Evolutionary conservation across 2,888 invertebrate species (phyloP).

Genomic region (Dusona sp.): DNA sequence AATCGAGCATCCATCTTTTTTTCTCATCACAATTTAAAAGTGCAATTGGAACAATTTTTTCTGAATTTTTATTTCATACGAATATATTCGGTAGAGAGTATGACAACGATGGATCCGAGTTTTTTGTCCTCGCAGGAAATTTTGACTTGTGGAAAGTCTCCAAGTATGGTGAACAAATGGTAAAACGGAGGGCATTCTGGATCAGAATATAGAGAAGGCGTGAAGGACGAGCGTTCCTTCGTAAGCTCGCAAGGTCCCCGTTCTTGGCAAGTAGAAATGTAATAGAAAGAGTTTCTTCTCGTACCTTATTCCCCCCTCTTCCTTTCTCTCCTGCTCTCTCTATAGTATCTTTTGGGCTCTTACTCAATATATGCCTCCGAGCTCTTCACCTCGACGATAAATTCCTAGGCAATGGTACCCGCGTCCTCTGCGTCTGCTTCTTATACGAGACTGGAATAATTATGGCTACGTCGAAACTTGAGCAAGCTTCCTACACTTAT

Average conservation of each 20-base stretch:
- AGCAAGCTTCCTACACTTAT: constrained; percentile 26
- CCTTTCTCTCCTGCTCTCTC: not conserved
- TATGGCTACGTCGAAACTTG: constrained; percentile 48
- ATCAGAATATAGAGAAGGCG: constrained; percentile 33
- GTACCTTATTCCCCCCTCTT: constrained; percentile 24
- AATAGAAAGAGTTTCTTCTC: constrained; percentile 42
- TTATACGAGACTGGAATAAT: constrained; percentile 63
- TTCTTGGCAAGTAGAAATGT: constrained; percentile 54
- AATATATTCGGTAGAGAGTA: not conserved
- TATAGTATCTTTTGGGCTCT: not conserved
- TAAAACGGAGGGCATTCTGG: constrained; percentile 17
- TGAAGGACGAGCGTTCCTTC: constrained; percentile 21
- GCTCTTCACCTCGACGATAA: constrained; percentile 61
- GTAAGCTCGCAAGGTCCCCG: constrained; percentile 15
- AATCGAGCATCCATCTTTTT: not conserved
- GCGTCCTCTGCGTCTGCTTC: constrained; percentile 35
- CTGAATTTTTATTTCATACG: not conserved
- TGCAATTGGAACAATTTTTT: constrained; percentile 14
- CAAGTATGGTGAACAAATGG: constrained; percentile 23
- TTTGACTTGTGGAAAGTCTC: constrained; percentile 48
- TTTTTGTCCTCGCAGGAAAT: constrained; percentile 19
- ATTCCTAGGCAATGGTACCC: constrained; percentile 56
- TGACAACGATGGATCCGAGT: not conserved
- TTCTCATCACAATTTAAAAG: constrained; percentile 7
- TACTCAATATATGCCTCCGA: constrained; percentile 17